phyloP scores from a whole-genome alignment of 2,888 invertebrate species.

The Meghimatium bilineatum region DNA sequence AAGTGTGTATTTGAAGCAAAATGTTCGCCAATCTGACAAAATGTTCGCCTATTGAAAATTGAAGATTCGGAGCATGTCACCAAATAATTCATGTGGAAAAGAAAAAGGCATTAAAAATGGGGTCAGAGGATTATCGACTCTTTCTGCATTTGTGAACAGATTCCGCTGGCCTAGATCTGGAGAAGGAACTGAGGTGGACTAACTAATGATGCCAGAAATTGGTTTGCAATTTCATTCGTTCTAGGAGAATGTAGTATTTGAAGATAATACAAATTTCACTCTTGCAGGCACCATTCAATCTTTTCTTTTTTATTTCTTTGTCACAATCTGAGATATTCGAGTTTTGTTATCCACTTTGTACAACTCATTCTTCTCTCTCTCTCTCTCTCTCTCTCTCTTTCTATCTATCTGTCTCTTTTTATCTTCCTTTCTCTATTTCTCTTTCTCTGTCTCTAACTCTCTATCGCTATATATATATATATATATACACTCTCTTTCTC shows the following conservation, averaged over 20 bases:
- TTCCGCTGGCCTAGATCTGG: constrained; percentile 19
- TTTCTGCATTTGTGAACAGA: constrained; percentile 21
- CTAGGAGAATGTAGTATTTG: not conserved
- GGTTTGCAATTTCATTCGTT: constrained; percentile 25
- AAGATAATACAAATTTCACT: too few relatives aligned
- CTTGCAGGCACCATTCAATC: too few relatives aligned
- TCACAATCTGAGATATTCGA: not conserved
- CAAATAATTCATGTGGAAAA: not conserved
- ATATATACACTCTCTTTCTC: too few relatives aligned
- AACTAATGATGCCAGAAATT: constrained; percentile 31
- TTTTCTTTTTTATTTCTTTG: not conserved
- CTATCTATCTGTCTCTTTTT: constrained; percentile 18
- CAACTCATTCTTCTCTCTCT: not conserved
- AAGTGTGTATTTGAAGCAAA: too few relatives aligned
- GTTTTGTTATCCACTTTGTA: not conserved
- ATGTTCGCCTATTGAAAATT: constrained; percentile 8
- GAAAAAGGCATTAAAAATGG: not conserved
- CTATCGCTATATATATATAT: too few relatives aligned
- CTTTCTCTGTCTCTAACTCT: too few relatives aligned
- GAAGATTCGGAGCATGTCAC: not conserved
- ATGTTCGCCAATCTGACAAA: not conserved
- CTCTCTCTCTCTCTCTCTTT: constrained; percentile 1
- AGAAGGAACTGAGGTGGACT: constrained; percentile 5
- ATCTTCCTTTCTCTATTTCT: constrained; percentile 31
- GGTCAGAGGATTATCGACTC: constrained; percentile 31